Percentiles rank a stretch among this genome's conserved stretches.
These are phyloP conservation scores for Hippocampus mohnikei DNA, from an alignment of 2,113 vertebrate genomes.

Conservation along the genomic window DNA sequence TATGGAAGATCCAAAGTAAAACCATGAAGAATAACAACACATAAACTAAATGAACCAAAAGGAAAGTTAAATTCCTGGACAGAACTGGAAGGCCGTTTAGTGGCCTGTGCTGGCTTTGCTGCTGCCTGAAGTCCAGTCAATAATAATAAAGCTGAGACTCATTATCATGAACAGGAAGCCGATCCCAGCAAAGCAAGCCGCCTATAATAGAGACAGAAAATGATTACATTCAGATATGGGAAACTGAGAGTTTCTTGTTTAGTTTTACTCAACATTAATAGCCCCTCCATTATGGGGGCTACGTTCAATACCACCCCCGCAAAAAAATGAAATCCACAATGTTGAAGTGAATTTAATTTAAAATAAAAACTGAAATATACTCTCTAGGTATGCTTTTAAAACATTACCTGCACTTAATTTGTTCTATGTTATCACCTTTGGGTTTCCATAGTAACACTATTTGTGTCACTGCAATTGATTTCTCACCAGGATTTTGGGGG, in stretches of 20 bases:
- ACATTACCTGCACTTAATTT: too few relatives aligned
- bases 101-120: slow-evolving; percentile 80
- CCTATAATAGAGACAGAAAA: slow-evolving; percentile 65
- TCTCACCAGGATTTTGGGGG: slow-evolving; percentile 89
- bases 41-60: slow-evolving; percentile 41
- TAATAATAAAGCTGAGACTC: slow-evolving; percentile 98
- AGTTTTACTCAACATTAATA: not conserved
- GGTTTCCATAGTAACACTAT: not conserved
- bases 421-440: too few relatives aligned
- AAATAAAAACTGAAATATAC: too few relatives aligned
- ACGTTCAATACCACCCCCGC: too few relatives aligned
- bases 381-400: too few relatives aligned
- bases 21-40: slow-evolving; percentile 52
- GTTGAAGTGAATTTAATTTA: too few relatives aligned
- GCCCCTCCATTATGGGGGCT: too few relatives aligned
- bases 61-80: slow-evolving; percentile 29
- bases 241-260: not conserved
- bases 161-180: slow-evolving; percentile 96
- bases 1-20: slow-evolving; percentile 49
- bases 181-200: slow-evolving; percentile 85
- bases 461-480: not conserved
- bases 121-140: slow-evolving; percentile 84
- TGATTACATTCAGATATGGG: not conserved
- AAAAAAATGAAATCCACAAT: too few relatives aligned
- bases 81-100: slow-evolving; percentile 64